A percentile compares a stretch with the other conserved stretches of the same genome.
Evolutionary conservation across 2,113 vertebrate genomes (phyloP).

Genomic region (Lepisosteus osseus): DNA sequence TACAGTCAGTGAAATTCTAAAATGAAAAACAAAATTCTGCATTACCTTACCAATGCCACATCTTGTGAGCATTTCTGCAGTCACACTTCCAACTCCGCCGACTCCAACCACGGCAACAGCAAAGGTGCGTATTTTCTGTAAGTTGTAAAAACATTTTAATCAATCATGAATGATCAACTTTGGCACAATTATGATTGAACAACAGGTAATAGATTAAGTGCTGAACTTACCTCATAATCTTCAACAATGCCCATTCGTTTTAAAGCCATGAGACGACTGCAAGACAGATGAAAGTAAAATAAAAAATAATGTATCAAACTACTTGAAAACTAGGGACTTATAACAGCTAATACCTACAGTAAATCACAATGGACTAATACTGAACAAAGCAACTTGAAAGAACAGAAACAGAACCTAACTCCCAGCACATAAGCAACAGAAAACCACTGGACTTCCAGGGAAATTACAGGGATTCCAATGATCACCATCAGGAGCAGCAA

Average conservation of each 20-base stretch:
- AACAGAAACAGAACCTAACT: too few species aligned
- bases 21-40: slow-evolving; percentile 35
- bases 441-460: too few species aligned
- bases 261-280: slow-evolving; percentile 92
- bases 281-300: slow-evolving; percentile 35
- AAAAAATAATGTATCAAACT: background rate
- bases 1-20: background rate
- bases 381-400: too few species aligned
- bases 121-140: slow-evolving; percentile 90
- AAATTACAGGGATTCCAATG: too few species aligned
- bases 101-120: slow-evolving; percentile 89
- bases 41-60: slow-evolving; percentile 99
- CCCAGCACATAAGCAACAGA: too few species aligned
- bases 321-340: too few species aligned
- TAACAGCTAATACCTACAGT: too few species aligned
- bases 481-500: too few species aligned
- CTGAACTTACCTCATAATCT: slow-evolving; percentile 85
- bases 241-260: slow-evolving; percentile 97
- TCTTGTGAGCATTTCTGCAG: slow-evolving; percentile 96
- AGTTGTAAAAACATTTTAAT: slow-evolving; percentile 12
- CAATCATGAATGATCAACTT: background rate
- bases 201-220: background rate
- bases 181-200: background rate
- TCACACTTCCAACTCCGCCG: slow-evolving; percentile 94
- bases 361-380: too few species aligned